Percentiles rank a stretch among this genome's conserved stretches.
Conservation (phyloP, 1,140 invertebrate species). For the Lepidurus packardi region DNA sequence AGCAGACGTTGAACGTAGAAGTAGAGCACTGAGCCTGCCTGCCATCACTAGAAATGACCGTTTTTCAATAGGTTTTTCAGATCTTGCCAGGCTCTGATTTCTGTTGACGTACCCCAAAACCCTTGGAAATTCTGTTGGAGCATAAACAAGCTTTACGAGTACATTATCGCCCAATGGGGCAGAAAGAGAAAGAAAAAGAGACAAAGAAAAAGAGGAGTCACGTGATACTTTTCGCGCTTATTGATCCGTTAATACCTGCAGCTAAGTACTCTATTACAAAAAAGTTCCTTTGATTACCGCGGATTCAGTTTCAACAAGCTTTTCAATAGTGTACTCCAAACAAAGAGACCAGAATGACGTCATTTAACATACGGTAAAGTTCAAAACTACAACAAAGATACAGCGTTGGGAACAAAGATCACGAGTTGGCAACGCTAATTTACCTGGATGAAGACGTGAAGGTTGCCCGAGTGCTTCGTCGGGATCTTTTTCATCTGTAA, state of each 20-base stretch:
- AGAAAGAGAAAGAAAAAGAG: neutral
- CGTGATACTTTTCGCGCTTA: slow-evolving; percentile 12
- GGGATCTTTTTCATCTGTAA: slow-evolving; percentile 64
- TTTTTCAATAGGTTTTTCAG: neutral
- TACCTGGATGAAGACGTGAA: slow-evolving; percentile 63
- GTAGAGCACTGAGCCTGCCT: neutral
- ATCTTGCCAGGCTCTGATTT: neutral
- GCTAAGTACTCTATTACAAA: neutral
- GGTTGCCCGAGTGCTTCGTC: slow-evolving; percentile 61
- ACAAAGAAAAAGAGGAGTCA: neutral
- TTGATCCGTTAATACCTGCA: slow-evolving; percentile 23
- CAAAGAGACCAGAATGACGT: no score
- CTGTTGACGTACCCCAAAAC: neutral
- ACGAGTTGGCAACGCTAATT: slow-evolving; percentile 35
- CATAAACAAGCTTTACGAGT: slow-evolving; percentile 23
- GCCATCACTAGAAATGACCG: no score
- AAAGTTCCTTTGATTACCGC: neutral
- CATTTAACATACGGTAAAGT: no score
- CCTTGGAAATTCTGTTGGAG: neutral
- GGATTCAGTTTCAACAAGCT: neutral
- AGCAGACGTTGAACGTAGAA: neutral
- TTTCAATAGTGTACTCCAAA: neutral
- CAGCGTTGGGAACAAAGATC: no score
- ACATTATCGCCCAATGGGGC: neutral
- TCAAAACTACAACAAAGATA: no score